A percentile compares a stretch with the other conserved stretches of the same genome.
Evolutionary conservation across 2,888 invertebrate species (phyloP).

Genomic region (Tetrapedia diversipes): DNA sequence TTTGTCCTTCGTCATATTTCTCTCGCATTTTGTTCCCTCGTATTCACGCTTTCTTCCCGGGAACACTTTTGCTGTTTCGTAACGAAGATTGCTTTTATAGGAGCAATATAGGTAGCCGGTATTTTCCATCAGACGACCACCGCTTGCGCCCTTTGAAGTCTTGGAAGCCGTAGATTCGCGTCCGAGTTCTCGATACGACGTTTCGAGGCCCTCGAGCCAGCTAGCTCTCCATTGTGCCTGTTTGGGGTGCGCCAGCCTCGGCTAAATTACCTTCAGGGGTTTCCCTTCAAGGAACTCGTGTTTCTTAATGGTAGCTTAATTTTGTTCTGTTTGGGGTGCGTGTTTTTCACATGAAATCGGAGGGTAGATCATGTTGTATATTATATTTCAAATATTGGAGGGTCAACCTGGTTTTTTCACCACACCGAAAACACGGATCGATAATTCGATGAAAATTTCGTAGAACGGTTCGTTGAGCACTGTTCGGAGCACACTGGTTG

Average conservation of each 20-base stretch:
- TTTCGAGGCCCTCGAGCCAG: conserved; percentile 37
- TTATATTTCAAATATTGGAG: conserved; percentile 38
- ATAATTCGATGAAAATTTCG: too few relatives aligned
- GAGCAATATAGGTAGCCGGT: conserved; percentile 25
- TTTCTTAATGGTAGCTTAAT: conserved; percentile 56
- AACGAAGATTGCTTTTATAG: conserved; percentile 5
- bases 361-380: conserved; percentile 36
- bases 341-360: conserved; percentile 5
- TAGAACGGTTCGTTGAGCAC: too few relatives aligned
- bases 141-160: conserved; percentile 42
- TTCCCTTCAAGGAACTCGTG: conserved; percentile 52
- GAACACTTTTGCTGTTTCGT: background rate
- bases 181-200: conserved; percentile 49
- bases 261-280: conserved; percentile 56
- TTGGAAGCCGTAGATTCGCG: conserved; percentile 60
- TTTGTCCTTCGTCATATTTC: background rate
- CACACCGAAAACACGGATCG: too few relatives aligned
- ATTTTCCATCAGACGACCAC: conserved; percentile 30
- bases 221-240: conserved; percentile 31
- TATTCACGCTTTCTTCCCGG: background rate
- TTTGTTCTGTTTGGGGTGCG: conserved; percentile 34
- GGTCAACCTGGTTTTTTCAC: too few relatives aligned
- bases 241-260: conserved; percentile 31
- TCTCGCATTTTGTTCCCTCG: background rate
- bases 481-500: too few relatives aligned